Conservation (phyloP, 2,797 vertebrate species). For the Epinephelus awoara region DNA sequence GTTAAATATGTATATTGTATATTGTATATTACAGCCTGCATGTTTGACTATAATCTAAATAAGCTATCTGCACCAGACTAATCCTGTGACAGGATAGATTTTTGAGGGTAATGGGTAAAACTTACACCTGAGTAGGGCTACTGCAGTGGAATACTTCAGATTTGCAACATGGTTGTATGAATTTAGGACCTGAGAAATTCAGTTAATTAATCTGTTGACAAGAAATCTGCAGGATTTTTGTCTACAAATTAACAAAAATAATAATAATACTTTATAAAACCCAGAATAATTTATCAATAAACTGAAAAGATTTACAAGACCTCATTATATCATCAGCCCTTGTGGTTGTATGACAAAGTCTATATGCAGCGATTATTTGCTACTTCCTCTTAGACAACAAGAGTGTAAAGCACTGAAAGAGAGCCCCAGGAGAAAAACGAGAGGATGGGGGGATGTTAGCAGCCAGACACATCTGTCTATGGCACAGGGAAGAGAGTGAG, state of each 20-base stretch:
- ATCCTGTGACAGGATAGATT: background rate
- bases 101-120: background rate
- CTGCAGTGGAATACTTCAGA: background rate
- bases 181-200: background rate
- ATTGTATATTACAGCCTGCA: background rate
- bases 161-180: too few species aligned
- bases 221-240: background rate
- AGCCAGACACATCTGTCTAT: conserved; percentile 80
- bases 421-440: conserved; percentile 49
- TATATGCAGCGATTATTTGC: conserved; percentile 64
- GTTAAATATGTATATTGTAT: background rate
- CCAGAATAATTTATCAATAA: background rate
- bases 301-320: background rate
- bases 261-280: background rate
- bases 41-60: background rate
- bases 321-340: background rate
- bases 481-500: conserved; percentile 47
- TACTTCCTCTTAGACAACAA: conserved; percentile 67
- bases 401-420: conserved; percentile 54
- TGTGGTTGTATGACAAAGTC: background rate
- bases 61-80: background rate
- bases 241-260: background rate
- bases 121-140: background rate
- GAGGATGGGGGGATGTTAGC: conserved; percentile 57
- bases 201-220: background rate